Percentiles rank a stretch among this genome's conserved stretches.
These are phyloP conservation scores for Cololabis saira DNA, from an alignment of 2,113 vertebrate genomes.

Conservation along the genomic window DNA sequence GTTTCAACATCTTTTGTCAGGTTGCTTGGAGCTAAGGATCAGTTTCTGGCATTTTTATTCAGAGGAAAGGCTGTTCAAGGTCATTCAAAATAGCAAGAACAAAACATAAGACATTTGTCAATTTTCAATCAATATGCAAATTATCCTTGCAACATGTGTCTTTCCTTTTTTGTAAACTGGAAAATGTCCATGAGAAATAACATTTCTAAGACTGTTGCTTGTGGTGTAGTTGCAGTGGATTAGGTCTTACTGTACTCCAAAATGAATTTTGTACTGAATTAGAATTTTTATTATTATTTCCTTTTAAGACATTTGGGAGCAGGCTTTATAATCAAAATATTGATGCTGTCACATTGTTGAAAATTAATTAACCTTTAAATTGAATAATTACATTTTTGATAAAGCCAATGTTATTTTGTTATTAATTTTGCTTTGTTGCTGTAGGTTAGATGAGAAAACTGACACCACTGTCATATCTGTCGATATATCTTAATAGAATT, in stretches of 20 bases:
- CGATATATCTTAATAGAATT: too few species aligned
- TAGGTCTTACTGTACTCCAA: background rate
- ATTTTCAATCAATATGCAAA: too few species aligned
- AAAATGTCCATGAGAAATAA: constrained; percentile 3
- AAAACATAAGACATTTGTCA: too few species aligned
- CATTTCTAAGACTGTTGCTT: background rate
- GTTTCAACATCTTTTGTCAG: constrained; percentile 10
- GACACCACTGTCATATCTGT: too few species aligned
- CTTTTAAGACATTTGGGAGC: background rate
- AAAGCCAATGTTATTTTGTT: background rate
- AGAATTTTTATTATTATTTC: background rate
- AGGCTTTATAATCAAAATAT: background rate
- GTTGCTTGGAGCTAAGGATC: constrained; percentile 11
- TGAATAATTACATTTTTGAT: background rate
- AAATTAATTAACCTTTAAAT: constrained; percentile 3
- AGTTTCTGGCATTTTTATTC: too few species aligned
- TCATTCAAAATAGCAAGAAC: background rate
- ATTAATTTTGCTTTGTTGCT: background rate
- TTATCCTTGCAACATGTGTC: too few species aligned
- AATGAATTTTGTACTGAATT: background rate
- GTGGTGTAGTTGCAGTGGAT: background rate
- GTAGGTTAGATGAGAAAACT: too few species aligned
- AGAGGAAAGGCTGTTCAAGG: constrained; percentile 14
- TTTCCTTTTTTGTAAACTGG: background rate
- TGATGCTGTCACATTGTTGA: background rate